A percentile compares a stretch with the other conserved stretches of the same genome.
Conservation (phyloP, 2,888 invertebrate species). For the Acanthosepion esculentum region DNA sequence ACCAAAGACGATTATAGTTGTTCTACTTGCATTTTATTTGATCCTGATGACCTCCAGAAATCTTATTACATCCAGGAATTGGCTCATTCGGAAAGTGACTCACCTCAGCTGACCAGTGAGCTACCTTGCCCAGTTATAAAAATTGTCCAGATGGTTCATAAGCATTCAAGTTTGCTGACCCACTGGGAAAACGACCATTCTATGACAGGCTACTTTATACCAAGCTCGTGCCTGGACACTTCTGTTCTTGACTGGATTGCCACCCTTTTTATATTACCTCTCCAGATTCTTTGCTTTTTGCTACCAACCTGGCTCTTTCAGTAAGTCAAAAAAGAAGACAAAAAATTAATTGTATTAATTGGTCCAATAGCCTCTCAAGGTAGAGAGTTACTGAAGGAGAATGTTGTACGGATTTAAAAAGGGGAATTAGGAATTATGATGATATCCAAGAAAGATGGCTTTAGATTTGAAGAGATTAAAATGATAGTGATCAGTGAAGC, state of each 20-base stretch:
- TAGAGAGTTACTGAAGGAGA: no score
- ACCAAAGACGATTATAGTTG: conserved; percentile 39
- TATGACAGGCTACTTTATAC: background rate
- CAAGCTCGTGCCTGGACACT: background rate
- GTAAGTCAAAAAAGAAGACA: background rate
- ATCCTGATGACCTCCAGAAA: conserved; percentile 55
- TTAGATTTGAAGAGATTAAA: no score
- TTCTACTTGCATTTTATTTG: conserved; percentile 57
- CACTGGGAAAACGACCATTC: background rate
- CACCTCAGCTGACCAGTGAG: background rate
- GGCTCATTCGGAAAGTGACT: background rate
- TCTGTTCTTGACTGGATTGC: background rate
- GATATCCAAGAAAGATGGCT: no score
- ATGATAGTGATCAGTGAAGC: no score
- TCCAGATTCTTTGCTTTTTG: background rate
- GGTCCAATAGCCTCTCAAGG: no score
- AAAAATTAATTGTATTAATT: no score
- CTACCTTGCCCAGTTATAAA: conserved; percentile 24
- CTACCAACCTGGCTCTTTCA: background rate
- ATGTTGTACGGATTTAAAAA: no score
- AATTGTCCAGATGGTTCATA: background rate
- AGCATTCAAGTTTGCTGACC: background rate
- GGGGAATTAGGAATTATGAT: no score
- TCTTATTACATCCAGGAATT: conserved; percentile 53
- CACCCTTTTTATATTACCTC: background rate